Evolutionary conservation across 2,113 vertebrate genomes (phyloP), one percentile per base, ranked within the genome.

Genomic region (Aegithalos caudatus): DNA sequence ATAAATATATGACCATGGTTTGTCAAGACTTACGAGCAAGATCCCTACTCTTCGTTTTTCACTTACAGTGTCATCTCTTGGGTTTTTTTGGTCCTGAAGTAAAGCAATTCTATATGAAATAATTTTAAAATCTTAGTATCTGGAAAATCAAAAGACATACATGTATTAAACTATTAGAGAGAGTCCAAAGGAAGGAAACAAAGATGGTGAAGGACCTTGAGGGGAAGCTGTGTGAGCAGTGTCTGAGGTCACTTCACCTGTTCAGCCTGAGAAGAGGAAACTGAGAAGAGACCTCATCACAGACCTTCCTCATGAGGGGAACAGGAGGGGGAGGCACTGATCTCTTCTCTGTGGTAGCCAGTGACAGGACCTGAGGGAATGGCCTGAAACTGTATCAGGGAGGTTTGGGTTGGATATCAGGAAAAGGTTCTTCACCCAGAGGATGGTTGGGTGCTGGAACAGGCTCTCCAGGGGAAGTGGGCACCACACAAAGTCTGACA

Each of bases 181-280:
- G 10, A 0, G 0, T 74, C 42, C 42, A n/a, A 64, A 47, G 48
- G 28, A 47, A 19, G 28, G 6, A 28, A 64, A 14, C 4, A 3
- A 38, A 27, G 38, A 18, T 38, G 7, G 5, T 22, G n/a, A 54
- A 54, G 22, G 38, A 7, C 4, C 11, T 45, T 12, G 40, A 84
- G 29, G 19, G 8, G 50, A 56, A 73, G 58, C 12, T 0, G 1
- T 37, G 2, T 8, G 19, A 47, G 29, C 5, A 14, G 2, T 5
- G 2, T 0, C 42, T 64, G 58, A n/a, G n/a, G 18, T 3, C 40
- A 54, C 14, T 56, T 18, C 18, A 4, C 23, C 28, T 38, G 40
- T n/a, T 73, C 58, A 40, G 11, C 40, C n/a, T 56, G n/a, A 14
- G 38, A 33, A 45, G 28, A 38, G 33, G 38, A 54, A 23, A 38